Evolutionary conservation across 53 echinoderm and acorn worm species (phyloP), one percentile per base, ranked within the genome.

Genomic region (Hippasteria phrygiana): DNA sequence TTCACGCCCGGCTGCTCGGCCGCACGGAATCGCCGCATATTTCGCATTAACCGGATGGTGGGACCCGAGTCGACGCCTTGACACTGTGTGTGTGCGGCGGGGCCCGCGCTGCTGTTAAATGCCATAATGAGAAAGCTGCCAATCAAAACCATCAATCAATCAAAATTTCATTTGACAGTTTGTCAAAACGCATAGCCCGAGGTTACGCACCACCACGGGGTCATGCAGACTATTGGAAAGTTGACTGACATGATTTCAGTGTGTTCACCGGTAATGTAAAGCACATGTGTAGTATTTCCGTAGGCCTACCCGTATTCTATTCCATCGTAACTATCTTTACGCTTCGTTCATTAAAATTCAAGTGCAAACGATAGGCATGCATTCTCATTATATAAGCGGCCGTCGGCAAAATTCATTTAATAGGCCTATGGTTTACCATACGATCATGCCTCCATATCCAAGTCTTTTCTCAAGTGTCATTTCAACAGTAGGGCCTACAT

Each of bases 81-180:
- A 50, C 70, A 70, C 48, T 51, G 65, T 35, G 35, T 18, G 2
- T 67, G 1, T 14, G 12, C 14, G 34, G 14, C 13, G n/a, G 26
- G 42, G 43, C 73, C 85, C 70, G 36, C 85, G 50, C n/a, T 71
- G 70, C 85, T 70, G 85, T 71, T 48, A 32, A 85, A 51, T 71
- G 71, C 71, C 50, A 70, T 38, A 71, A 71, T 53, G 31, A 47
- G 71, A 39, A 16, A 33, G 75, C 71, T 71, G 85, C 71, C 85
- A 85, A 48, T 85, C 85, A 71, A 35, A 16, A 48, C 50, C 50
- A 71, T 50, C 70, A 85, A 51, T 85, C 85, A 85, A 71, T 71
- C 85, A 36, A 17, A 50, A 85, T 85, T 85, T 28, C 70, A 85
- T 54, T 85, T 85, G 85, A 85, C 85, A 85, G 85, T 48, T 85